Evolutionary conservation across 2,797 vertebrate species (phyloP).

Genomic region (Stomatorhinus walkeri): DNA sequence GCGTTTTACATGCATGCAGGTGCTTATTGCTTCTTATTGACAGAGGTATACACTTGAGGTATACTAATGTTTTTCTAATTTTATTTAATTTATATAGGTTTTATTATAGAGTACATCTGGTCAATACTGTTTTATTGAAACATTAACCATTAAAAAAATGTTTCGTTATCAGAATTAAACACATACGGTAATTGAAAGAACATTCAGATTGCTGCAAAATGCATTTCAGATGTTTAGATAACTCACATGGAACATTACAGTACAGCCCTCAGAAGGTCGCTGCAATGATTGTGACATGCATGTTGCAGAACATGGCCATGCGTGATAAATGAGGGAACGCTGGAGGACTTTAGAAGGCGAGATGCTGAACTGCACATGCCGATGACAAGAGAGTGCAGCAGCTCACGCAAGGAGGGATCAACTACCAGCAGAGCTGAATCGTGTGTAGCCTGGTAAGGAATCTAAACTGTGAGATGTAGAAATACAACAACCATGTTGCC

Average conservation of each 20-base stretch:
- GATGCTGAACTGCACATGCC: not conserved
- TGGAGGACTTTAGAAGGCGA: not conserved
- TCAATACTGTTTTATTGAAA: not conserved
- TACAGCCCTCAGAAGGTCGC: not conserved
- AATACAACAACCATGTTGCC: not conserved
- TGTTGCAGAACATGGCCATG: not conserved
- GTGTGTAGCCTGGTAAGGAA: not conserved
- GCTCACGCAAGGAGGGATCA: not conserved
- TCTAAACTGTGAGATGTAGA: not conserved
- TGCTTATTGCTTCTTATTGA: too few species aligned
- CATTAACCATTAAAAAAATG: not conserved
- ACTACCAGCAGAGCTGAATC: not conserved
- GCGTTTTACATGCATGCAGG: not conserved
- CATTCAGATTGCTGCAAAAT: not conserved
- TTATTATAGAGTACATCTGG: not conserved
- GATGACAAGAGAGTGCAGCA: not conserved
- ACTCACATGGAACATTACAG: not conserved
- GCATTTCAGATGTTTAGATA: not conserved
- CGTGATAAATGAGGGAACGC: not conserved
- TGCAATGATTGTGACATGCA: not conserved
- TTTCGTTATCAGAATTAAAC: not conserved
- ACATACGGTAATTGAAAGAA: not conserved
- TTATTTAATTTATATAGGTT: not conserved
- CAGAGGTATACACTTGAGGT: not conserved
- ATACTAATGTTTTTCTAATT: not conserved